Base-by-base conservation (phyloP, 2,888 invertebrate species). In the Hirtodrosophila confusa region DNA sequence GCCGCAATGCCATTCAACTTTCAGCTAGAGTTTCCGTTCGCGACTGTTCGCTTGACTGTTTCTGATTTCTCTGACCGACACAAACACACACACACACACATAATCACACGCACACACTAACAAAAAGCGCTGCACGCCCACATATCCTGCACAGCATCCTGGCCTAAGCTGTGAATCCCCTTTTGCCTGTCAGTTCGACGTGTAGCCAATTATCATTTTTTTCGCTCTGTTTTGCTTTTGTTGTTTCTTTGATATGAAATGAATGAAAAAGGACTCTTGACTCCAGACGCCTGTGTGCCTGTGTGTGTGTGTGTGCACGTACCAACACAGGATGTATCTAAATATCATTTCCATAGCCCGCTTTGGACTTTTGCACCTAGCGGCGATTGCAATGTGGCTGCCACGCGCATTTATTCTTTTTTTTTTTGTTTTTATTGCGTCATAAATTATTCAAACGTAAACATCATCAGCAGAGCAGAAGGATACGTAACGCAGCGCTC, bases 371-470 rank as follows among this genome's bases (percentile, higher is more conserved):
- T 69, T 86, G 83, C 88, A 83, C 88, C 82, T 83, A 70, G 73
- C 80, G 82, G 88, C 88, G 65, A 83, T 73, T 83, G 88, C 88
- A 88, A 50, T 69, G 67, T 17, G 17, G 17, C 17, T 17, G 17
- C 17, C 17, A 17, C 17, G 17, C 17, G 17, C 17, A 17, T 17
- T 79, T 62, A 36, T 60, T 29, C 23, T 23, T 31, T 31, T 61
- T 49, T 54, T 53, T 45, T 47, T 50, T 48, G 55, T 61, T 80
- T 65, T 77, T 88, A 80, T 86, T 88, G 80, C 80, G 78, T 84
- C 86, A 90, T 90, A 89, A 90, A 89, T 90, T 89, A 90, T 90
- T 90, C 89, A 90, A 86, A 85, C 80, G 85, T 80, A 86, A 90
- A 89, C 89, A 89, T 89, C 86, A 90, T 88, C 89, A 89, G 75